A percentile compares a stretch with the other conserved stretches of the same genome.
Evolutionary conservation across 2,888 invertebrate species (phyloP).

Genomic region (Mesoligia furuncula): DNA sequence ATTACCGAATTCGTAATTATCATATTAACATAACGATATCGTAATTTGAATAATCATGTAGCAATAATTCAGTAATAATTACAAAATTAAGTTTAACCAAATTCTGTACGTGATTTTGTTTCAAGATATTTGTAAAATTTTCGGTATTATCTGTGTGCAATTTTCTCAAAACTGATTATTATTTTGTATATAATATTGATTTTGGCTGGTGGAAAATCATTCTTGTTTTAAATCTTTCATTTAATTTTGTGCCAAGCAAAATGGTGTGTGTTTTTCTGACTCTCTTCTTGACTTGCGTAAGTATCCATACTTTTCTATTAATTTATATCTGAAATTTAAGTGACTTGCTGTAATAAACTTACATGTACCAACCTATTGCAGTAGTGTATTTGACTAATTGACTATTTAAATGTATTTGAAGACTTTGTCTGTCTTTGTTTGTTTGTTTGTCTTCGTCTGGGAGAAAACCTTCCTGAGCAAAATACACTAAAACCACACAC

Average conservation of each 20-base stretch:
- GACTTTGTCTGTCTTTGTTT: neutral
- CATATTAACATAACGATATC: slow-evolving; percentile 29
- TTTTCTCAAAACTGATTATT: slow-evolving; percentile 62
- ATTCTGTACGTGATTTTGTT: slow-evolving; percentile 53
- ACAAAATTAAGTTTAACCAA: slow-evolving; percentile 20
- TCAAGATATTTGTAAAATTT: slow-evolving; percentile 13
- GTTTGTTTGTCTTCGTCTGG: neutral
- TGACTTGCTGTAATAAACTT: neutral
- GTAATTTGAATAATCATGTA: slow-evolving; percentile 3
- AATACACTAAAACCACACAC: neutral
- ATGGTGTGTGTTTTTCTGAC: slow-evolving; percentile 39
- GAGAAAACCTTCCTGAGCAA: neutral
- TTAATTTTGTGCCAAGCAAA: slow-evolving; percentile 1
- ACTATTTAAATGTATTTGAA: no score
- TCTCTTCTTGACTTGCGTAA: slow-evolving; percentile 38
- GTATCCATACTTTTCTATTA: slow-evolving; percentile 9
- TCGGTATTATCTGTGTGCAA: slow-evolving; percentile 32
- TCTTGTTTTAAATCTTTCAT: neutral
- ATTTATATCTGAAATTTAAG: neutral
- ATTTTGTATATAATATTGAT: slow-evolving; percentile 53
- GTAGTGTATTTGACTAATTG: neutral
- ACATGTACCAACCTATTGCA: no score
- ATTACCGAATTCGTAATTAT: slow-evolving; percentile 10
- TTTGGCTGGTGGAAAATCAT: slow-evolving; percentile 19
- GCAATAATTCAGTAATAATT: slow-evolving; percentile 24